A percentile compares a stretch with the other conserved stretches of the same genome.
Evolutionary conservation across 2,797 vertebrate species (phyloP).

Genomic region (Sebastolobus alascanus): DNA sequence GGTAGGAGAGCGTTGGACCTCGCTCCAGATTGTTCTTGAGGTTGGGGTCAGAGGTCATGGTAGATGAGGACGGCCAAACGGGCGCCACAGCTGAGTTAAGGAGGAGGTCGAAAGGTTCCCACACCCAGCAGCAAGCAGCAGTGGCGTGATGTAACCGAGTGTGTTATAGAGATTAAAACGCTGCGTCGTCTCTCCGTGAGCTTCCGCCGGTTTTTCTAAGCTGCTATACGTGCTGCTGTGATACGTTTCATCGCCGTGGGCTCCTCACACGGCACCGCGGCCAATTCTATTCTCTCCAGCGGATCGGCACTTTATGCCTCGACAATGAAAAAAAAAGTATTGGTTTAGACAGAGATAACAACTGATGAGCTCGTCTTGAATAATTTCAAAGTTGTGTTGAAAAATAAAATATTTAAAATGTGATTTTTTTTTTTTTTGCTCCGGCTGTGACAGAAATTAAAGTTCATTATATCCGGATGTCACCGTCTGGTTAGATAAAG

Average conservation of each 20-base stretch:
- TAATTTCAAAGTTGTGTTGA: constrained; percentile 37
- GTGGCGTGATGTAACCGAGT: constrained; percentile 1
- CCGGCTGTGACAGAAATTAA: constrained; percentile 54
- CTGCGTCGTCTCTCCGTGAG: constrained; percentile 4
- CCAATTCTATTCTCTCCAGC: not conserved
- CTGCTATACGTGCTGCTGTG: not conserved
- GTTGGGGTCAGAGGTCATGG: not conserved
- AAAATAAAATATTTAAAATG: constrained; percentile 40
- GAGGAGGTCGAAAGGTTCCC: constrained; percentile 3
- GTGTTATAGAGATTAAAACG: constrained; percentile 5
- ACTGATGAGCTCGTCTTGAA: constrained; percentile 34
- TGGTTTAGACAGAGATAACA: constrained; percentile 37
- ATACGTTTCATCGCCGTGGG: constrained; percentile 26
- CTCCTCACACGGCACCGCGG: constrained; percentile 8
- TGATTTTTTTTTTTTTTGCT: constrained; percentile 13
- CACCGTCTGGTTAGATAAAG: constrained; percentile 48
- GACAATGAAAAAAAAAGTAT: constrained; percentile 23
- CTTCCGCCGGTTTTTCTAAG: constrained; percentile 15
- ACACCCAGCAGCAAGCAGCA: not conserved
- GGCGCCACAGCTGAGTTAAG: not conserved
- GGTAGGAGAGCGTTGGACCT: not conserved
- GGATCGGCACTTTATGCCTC: not conserved
- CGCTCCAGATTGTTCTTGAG: not conserved
- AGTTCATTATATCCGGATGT: constrained; percentile 61
- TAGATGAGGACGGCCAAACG: not conserved